A percentile compares a stretch with the other conserved stretches of the same genome.
Evolutionary conservation across 2,888 invertebrate species (phyloP).

Genomic region (Perdita meconis): DNA sequence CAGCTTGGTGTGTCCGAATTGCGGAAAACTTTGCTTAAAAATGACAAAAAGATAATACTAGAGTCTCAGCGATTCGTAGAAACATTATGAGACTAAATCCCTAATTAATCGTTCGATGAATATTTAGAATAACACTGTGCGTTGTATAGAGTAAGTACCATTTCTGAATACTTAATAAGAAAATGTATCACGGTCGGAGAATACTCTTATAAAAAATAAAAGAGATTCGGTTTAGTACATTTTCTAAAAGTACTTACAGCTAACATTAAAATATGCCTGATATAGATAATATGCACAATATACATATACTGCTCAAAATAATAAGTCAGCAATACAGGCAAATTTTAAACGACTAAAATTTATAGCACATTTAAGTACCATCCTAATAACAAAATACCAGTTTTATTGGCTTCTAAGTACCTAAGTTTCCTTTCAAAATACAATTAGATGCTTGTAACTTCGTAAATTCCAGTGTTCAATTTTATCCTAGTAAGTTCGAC

Average conservation of each 20-base stretch:
- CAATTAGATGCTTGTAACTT: conserved; percentile 11
- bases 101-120: neutral
- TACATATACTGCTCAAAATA: neutral
- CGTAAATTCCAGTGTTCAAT: too few species aligned
- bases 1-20: too few species aligned
- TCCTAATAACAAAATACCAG: neutral
- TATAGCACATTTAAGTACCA: too few species aligned
- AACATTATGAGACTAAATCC: neutral
- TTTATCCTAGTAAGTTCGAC: too few species aligned
- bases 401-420: neutral
- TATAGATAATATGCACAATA: neutral
- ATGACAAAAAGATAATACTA: neutral
- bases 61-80: neutral
- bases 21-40: neutral
- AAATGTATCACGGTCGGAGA: neutral
- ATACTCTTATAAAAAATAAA: neutral
- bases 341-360: too few species aligned
- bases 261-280: conserved; percentile 9
- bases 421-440: conserved; percentile 35
- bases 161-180: neutral
- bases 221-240: conserved; percentile 13
- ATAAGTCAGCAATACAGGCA: neutral
- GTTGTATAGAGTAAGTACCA: neutral
- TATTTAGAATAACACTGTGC: conserved; percentile 1
- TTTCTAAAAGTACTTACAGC: conserved; percentile 5